phyloP scores from a whole-genome alignment of 1,140 invertebrate species.

The Hirudo medicinalis region DNA sequence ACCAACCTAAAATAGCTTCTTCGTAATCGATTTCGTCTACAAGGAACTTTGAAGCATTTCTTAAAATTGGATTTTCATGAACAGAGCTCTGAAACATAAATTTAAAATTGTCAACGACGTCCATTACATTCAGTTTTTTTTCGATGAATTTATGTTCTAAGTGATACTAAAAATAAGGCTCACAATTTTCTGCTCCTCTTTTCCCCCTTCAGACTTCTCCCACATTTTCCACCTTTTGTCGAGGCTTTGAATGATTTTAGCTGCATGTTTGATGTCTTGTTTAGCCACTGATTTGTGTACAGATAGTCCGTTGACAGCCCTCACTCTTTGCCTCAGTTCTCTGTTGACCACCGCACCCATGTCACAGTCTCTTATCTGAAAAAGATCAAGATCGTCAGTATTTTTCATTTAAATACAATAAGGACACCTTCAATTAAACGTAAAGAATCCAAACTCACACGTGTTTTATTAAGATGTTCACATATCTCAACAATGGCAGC shows the following conservation, averaged over 20 bases:
- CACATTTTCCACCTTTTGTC: constrained; percentile 72
- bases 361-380: constrained; percentile 72
- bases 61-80: constrained; percentile 84
- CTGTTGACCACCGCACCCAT: constrained; percentile 84
- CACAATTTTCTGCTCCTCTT: constrained; percentile 34
- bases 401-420: neutral
- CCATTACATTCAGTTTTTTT: too few relatives aligned
- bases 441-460: constrained; percentile 46
- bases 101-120: too few relatives aligned
- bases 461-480: constrained; percentile 92
- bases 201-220: constrained; percentile 45
- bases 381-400: neutral
- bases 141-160: too few relatives aligned
- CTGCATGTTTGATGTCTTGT: constrained; percentile 81
- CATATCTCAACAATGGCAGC: constrained; percentile 99
- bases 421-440: neutral
- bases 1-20: constrained; percentile 67
- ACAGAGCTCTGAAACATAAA: constrained; percentile 38
- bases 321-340: constrained; percentile 77
- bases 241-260: constrained; percentile 84
- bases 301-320: constrained; percentile 80
- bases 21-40: constrained; percentile 97
- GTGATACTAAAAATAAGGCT: neutral
- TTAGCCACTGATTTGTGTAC: constrained; percentile 74
- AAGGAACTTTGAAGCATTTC: constrained; percentile 92